Evolutionary conservation across 2,888 invertebrate genomes (phyloP).

Genomic region (Clepsis dumicolana): DNA sequence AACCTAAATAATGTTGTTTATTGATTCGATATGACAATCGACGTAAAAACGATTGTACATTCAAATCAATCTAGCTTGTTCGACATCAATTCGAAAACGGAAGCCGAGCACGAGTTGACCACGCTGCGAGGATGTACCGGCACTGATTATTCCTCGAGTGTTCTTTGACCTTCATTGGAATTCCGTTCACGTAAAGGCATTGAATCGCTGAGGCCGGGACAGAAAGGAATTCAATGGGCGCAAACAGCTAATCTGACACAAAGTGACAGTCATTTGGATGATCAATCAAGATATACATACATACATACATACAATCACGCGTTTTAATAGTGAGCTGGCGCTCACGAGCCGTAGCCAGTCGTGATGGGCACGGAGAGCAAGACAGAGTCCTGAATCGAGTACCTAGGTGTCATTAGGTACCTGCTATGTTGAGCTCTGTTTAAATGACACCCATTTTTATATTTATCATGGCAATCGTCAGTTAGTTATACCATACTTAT

Average conservation of each 20-base stretch:
- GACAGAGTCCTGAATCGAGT: too few species aligned
- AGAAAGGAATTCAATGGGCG: constrained; percentile 50
- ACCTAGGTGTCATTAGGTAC: constrained; percentile 1
- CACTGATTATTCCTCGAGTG: constrained; percentile 38
- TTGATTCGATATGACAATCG: constrained; percentile 11
- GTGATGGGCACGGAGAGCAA: background rate
- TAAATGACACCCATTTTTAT: background rate
- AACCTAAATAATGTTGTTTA: background rate
- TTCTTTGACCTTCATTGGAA: constrained; percentile 50
- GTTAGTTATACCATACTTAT: too few species aligned
- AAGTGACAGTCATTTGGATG: constrained; percentile 34
- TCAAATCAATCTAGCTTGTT: constrained; percentile 32
- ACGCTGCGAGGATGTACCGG: constrained; percentile 37
- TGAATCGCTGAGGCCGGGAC: constrained; percentile 50
- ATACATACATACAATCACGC: too few species aligned
- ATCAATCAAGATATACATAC: too few species aligned
- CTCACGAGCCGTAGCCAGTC: background rate
- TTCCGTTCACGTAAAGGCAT: constrained; percentile 49
- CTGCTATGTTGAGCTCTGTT: background rate
- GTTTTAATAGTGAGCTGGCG: constrained; percentile 15
- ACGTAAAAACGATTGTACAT: constrained; percentile 18
- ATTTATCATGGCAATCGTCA: too few species aligned
- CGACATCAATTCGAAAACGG: constrained; percentile 30
- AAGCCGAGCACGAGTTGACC: constrained; percentile 26
- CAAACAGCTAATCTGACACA: constrained; percentile 44